Base-by-base conservation (phyloP, 1,140 invertebrate genomes). In the Zaprionus inermis region DNA sequence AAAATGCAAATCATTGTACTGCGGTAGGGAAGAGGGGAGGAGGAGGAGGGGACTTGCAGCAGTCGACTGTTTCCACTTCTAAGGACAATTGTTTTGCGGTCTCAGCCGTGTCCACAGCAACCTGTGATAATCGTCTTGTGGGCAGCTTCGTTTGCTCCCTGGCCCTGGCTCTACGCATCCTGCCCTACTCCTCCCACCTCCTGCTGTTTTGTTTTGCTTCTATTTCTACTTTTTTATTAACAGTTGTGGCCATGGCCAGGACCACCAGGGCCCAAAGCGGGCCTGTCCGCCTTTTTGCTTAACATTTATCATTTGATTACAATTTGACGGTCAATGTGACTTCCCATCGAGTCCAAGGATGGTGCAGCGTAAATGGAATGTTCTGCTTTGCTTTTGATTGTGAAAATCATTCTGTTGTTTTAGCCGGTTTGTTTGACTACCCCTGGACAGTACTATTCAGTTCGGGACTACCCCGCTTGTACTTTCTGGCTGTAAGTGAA, bases 281-380 rank as follows among this genome's bases (percentile, higher is more conserved):
- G 41, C 20, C 63, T 69, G 59, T 36, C 54, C 32, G 51, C 46
- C 16, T 63, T 70, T 52, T 73, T 81, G 67, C 54, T 66, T 63
- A 81, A 71, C 80, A 82, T 82, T 81, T 82, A 78, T 81, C 79
- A 82, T 82, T 82, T 82, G 75, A 82, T 82, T 81, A 81, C 80
- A 78, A 78, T 82, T 82, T 81, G 80, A 78, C 80, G 79, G 80
- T 78, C 80, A 81, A 82, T 82, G 71, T 71, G 71, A 72, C 63
- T 78, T 78, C 52, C 36, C 36, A 60, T 41, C 24, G 77, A 65
- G 60, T 41, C 34, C n/a, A 52, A 11, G 36, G 10, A 14, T n/a
- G 34, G 61, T n/a, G 9, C n/a, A 55, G 34, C 73, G 51, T 60
- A 82, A 78, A 78, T 82, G 55, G 78, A 81, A 82, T 82, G 71